A percentile compares a stretch with the other conserved stretches of the same genome.
Evolutionary conservation across 2,113 vertebrate species (phyloP).

Genomic region (Elephantulus edwardii): DNA sequence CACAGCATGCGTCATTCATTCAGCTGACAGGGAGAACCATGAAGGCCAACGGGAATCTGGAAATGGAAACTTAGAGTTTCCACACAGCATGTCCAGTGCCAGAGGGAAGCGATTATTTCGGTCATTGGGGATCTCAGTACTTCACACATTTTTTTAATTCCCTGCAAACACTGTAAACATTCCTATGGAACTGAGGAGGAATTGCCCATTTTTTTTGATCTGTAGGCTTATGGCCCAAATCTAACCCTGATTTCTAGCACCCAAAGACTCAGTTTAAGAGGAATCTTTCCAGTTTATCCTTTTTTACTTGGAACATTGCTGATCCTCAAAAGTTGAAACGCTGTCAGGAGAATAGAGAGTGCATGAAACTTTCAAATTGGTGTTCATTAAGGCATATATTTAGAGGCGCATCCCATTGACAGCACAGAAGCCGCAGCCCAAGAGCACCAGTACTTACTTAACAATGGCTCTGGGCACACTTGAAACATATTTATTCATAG

Average conservation of each 20-base stretch:
- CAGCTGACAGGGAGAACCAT: neutral
- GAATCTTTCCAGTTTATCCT: conserved; percentile 23
- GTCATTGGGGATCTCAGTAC: neutral
- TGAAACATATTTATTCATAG: neutral
- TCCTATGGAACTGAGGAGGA: neutral
- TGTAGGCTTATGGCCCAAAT: neutral
- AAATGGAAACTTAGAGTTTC: too few relatives aligned
- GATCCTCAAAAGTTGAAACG: conserved; percentile 44
- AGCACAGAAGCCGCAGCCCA: neutral
- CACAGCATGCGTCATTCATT: neutral
- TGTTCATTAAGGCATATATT: neutral
- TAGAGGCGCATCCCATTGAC: rapidly evolving
- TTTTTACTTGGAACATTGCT: conserved; percentile 26
- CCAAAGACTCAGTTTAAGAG: neutral
- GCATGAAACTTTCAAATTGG: conserved; percentile 21
- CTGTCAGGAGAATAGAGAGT: conserved; percentile 7
- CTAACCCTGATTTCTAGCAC: conserved; percentile 34
- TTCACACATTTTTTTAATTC: conserved; percentile 17
- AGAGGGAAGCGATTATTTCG: neutral
- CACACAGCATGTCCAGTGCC: neutral
- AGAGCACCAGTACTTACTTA: neutral
- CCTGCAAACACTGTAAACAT: neutral
- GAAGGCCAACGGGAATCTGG: neutral
- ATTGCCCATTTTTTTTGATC: neutral
- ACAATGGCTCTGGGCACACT: neutral